These are phyloP conservation scores for Parnassius glacialis DNA, from an alignment of 2,888 invertebrate species.

Conservation along the genomic window DNA sequence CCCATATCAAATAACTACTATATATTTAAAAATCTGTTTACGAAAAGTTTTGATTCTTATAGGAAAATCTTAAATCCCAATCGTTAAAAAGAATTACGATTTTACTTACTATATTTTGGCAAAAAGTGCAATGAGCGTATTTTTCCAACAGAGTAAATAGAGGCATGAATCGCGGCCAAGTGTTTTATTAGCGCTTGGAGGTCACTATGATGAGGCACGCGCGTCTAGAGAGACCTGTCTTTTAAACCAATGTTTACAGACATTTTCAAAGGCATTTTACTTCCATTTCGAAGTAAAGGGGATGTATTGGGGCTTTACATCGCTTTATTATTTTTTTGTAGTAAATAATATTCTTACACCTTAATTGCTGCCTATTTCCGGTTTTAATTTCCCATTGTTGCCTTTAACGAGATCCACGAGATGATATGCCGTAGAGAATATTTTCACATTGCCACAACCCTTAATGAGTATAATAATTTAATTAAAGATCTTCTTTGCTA, in stretches of 20 bases:
- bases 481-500: too few relatives aligned
- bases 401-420: too few relatives aligned
- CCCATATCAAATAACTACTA: too few relatives aligned
- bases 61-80: too few relatives aligned
- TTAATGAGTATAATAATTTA: too few relatives aligned
- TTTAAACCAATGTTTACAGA: constrained; percentile 23
- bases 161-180: constrained; percentile 23
- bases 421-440: too few relatives aligned
- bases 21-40: too few relatives aligned
- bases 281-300: constrained; percentile 11
- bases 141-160: constrained; percentile 10
- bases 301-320: constrained; percentile 14
- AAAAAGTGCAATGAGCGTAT: constrained; percentile 3
- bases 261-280: constrained; percentile 24
- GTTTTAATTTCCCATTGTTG: too few relatives aligned
- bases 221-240: constrained; percentile 18
- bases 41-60: too few relatives aligned
- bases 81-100: too few relatives aligned
- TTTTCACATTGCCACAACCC: too few relatives aligned
- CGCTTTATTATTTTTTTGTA: constrained; percentile 17
- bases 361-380: neutral
- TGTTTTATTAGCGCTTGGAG: constrained; percentile 24
- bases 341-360: constrained; percentile 16
- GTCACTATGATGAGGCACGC: constrained; percentile 18
- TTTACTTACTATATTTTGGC: too few relatives aligned